Evolutionary conservation across 2,888 invertebrate species (phyloP).

Genomic region (Eupithecia pulchellata): DNA sequence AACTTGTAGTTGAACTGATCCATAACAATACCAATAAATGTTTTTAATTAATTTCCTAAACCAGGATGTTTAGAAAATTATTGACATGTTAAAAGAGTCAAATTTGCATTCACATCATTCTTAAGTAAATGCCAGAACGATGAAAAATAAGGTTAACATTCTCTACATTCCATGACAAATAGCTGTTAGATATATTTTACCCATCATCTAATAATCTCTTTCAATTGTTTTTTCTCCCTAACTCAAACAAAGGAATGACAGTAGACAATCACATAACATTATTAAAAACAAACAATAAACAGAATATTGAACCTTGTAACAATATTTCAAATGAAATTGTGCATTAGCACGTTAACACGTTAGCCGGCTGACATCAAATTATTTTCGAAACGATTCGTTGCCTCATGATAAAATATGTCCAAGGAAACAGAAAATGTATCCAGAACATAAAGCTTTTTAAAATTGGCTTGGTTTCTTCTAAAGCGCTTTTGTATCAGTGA

Average conservation of each 20-base stretch:
- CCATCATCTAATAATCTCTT: neutral
- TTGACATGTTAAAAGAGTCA: neutral
- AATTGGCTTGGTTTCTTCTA: constrained; percentile 8
- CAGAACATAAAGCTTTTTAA: constrained; percentile 51
- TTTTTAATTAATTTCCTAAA: too few species aligned
- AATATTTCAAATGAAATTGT: constrained; percentile 43
- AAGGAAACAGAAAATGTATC: constrained; percentile 52
- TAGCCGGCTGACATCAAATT: constrained; percentile 51
- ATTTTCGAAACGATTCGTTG: constrained; percentile 34
- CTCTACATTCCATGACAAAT: neutral
- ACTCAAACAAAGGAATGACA: neutral
- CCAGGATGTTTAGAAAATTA: neutral
- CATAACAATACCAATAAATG: too few species aligned
- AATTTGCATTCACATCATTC: neutral
- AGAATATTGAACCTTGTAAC: constrained; percentile 38
- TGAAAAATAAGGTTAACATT: neutral
- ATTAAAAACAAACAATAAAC: constrained; percentile 21
- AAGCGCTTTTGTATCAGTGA: constrained; percentile 4
- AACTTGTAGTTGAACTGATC: too few species aligned
- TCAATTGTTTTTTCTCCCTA: neutral
- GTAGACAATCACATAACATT: constrained; percentile 4
- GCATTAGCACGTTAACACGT: constrained; percentile 49
- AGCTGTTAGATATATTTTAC: neutral
- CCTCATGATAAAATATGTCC: constrained; percentile 19
- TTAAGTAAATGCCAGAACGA: neutral